These are phyloP conservation scores for Microcebus griseorufus DNA, from an alignment of 2,113 vertebrate genomes.

Conservation along the genomic window DNA sequence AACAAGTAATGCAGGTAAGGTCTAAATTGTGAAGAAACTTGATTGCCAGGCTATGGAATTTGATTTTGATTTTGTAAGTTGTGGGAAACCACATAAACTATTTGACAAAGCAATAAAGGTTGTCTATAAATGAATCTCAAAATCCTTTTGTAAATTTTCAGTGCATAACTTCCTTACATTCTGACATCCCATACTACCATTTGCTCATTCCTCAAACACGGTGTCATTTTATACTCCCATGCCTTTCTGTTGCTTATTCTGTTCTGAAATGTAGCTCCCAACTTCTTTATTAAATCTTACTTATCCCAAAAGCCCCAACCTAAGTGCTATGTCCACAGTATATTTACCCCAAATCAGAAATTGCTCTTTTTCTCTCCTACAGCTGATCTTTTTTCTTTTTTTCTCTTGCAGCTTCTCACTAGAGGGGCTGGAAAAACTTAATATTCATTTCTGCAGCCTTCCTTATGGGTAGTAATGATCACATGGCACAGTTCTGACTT, in stretches of 20 bases:
- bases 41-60: not conserved
- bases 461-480: not conserved
- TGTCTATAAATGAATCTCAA: not conserved
- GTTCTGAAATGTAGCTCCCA: not conserved
- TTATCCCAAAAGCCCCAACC: not conserved
- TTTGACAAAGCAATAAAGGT: not conserved
- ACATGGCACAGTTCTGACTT: not conserved
- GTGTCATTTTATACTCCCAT: not conserved
- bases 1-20: not conserved
- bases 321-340: not conserved
- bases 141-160: not conserved
- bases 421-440: not conserved
- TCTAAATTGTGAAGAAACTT: not conserved
- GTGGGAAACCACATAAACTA: slow-evolving; percentile 5
- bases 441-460: not conserved
- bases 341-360: not conserved
- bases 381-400: not conserved
- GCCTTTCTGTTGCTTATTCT: not conserved
- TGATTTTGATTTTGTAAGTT: slow-evolving; percentile 15
- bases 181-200: not conserved
- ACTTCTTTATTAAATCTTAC: not conserved
- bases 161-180: not conserved
- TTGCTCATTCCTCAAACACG: not conserved
- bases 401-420: not conserved
- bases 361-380: not conserved